phyloP scores from a whole-genome alignment of 2,888 invertebrate genomes.

The Melitaea athalia region DNA sequence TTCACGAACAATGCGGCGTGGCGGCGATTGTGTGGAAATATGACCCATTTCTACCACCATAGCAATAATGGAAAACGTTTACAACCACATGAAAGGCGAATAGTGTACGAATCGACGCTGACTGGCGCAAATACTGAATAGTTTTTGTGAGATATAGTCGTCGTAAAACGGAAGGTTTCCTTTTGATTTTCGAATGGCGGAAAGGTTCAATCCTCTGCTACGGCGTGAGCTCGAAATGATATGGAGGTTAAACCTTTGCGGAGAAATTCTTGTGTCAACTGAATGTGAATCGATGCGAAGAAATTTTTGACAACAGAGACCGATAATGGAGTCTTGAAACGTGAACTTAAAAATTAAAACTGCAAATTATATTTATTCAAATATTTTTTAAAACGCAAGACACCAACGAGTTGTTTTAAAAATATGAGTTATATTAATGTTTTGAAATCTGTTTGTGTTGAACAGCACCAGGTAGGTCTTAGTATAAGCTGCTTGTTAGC shows the following conservation, averaged over 20 bases:
- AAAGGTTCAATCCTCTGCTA: slow-evolving; percentile 26
- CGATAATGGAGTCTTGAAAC: neutral
- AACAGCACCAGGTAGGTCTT: neutral
- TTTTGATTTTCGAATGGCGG: slow-evolving; percentile 23
- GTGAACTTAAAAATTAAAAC: neutral
- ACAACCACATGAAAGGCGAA: slow-evolving; percentile 21
- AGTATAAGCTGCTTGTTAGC: slow-evolving; percentile 14
- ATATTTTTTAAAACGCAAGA: no score
- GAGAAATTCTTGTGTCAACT: neutral
- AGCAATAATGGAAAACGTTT: slow-evolving; percentile 19
- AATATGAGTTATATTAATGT: neutral
- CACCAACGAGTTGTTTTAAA: neutral
- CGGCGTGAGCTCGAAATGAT: slow-evolving; percentile 21
- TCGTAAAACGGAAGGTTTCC: slow-evolving; percentile 25
- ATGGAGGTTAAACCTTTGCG: slow-evolving; percentile 14
- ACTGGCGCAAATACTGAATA: slow-evolving; percentile 23
- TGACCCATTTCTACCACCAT: slow-evolving; percentile 17
- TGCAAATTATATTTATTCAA: no score
- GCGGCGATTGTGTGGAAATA: slow-evolving; percentile 19
- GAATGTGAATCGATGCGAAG: neutral
- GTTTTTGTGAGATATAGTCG: slow-evolving; percentile 19
- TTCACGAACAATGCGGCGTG: slow-evolving; percentile 18
- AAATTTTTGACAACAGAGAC: no score
- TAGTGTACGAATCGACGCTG: slow-evolving; percentile 13
- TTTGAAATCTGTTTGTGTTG: neutral